Base-by-base conservation (phyloP, 2,113 vertebrate species). In the Phylloscopus trochiloides region DNA sequence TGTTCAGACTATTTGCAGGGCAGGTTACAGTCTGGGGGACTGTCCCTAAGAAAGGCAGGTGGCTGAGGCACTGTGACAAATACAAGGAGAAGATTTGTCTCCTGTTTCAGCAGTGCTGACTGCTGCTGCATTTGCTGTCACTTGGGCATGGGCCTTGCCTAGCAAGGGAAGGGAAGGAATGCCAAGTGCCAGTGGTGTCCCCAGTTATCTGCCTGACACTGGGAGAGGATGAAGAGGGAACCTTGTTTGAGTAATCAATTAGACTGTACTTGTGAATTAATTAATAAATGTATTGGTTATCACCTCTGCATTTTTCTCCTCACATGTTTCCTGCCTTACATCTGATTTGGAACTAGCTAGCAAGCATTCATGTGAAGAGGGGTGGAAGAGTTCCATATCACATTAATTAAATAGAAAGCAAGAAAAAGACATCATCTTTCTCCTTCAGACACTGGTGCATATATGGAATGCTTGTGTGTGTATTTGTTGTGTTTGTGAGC, bases 31-130 rank as follows among this genome's bases (percentile, higher is more conserved):
- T 14, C 25, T 48, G 21, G 28, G 34, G 40, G 47, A 6, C 29
- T 70, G 18, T 7, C 26, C 17, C 1, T 50, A 1, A 14, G 52
- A 8, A n/a, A 12, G 47, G 9, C 1, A 6, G 17, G 25, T 52
- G n/a, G 3, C 7, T 59, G 57, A 3, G 31, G 57, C 55, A 7
- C 29, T 40, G 9, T 52, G 52, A 45, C 59, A 47, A 20, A 34
- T 7, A 3, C 10, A 25, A 52, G 43, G 55, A 61, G n/a, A 34
- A 52, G 43, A 21, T 68, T 72, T 3, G 4, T 65, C n/a, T 88
- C 16, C 28, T 26, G 48, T 55, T 51, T 36, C 22, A 19, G 24
- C 45, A 74, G 31, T 1, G 3, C 14, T 29, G 29, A 5, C 6
- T 79, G 40, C 21, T 42, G 65, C 28, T 61, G 36, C 8, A 28